Base-by-base conservation (phyloP, 2,888 invertebrate genomes). In the Schizotus pectinicornis region DNA sequence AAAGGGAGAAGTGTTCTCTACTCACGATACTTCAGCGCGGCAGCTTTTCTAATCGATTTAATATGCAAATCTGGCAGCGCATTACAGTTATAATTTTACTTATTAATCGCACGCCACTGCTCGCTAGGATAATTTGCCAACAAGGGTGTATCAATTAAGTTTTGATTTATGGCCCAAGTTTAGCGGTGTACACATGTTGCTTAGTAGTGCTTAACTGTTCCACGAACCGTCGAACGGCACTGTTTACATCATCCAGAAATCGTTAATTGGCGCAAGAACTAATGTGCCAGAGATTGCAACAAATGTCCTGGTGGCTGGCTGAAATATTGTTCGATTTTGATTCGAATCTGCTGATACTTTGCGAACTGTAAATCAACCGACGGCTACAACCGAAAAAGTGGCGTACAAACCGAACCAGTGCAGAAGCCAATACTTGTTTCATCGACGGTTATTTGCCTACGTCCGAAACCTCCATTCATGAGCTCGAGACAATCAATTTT, bases 101-200 rank as follows among this genome's bases (percentile, higher is more conserved):
- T 65, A 68, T 67, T 67, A 68, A 64, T 63, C 52, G 60, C 67
- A 64, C 63, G 62, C 64, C 41, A 64, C 52, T 53, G 62, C 59
- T 58, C 52, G 41, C 51, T 51, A 67, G 59, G 61, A 67, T 68
- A 69, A 69, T 69, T 69, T 68, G 67, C 67, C 63, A 69, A 69
- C 67, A 66, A 68, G 69, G 67, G 63, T 67, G 61, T 67, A 67
- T 67, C 67, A 67, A 67, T 68, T 68, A 65, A 62, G 62, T 64
- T 68, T 62, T 68, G 67, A 68, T 68, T 68, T 65, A 68, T 67
- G 64, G 46, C 52, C 12, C 47, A 65, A 68, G 62, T 68, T 68
- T 52, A 59, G 60, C 57, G 47, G 39, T 56, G 39, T 56, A 59
- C 65, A 65, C 63, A 62, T 61, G 67, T 54, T 59, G 64, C 61